Base-by-base conservation (phyloP, 2,113 vertebrate species). In the Sminthopsis crassicaudata region DNA sequence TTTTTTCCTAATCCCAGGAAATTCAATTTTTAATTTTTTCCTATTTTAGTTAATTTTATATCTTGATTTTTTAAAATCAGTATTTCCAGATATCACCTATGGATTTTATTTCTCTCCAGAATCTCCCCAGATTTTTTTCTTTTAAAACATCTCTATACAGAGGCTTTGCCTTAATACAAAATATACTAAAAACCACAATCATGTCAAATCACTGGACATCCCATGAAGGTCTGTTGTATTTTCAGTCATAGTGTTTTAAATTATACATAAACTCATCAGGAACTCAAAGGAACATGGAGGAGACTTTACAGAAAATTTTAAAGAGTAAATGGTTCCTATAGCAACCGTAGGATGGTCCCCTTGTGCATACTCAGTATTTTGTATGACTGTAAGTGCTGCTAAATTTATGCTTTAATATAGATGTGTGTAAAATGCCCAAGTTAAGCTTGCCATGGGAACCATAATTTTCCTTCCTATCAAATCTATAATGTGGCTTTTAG, bases 381-480 rank as follows among this genome's bases (percentile, higher is more conserved):
- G 93, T 89, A 90, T 23, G 50, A 96, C 91, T 89, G 91, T 95
- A 97, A 98, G 89, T 96, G 96, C 94, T 97, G 95, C 96, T 96
- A 97, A 96, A 97, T 97, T 97, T 97, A 96, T 95, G 96, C 93
- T 93, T 97, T 96, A 97, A 96, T 94, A 97, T 94, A 95, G 92
- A 96, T 94, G 91, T 90, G 60, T 89, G 0, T 96, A 96, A 97
- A 96, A 97, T 94, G 95, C 46, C 36, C 50, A 90, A 97, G 92
- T 96, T 95, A 95, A 96, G 90, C 48, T 91, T 95, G 52, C 90
- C 53, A 93, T 96, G 53, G 92, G 67, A 95, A 89, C 91, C 88
- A 60, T 93, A 96, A 97, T 97, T 97, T 97, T 92, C 67, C 88
- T 95, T 94, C 88, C 95, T 97, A 96, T 92, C 92, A 95, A 95